Evolutionary conservation across 2,888 invertebrate species (phyloP).

Genomic region (Scaptomyza caliginosa): DNA sequence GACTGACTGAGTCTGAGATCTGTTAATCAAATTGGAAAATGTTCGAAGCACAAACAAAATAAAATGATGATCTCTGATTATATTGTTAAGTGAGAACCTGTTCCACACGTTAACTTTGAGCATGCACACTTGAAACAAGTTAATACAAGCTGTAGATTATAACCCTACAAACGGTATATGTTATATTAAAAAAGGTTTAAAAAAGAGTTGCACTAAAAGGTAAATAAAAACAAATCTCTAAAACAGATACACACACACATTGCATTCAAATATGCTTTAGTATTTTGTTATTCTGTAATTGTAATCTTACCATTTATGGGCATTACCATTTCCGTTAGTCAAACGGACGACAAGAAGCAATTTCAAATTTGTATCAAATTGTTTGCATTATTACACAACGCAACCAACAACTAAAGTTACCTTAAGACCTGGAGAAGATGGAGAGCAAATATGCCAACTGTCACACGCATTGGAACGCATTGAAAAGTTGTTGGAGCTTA

Average conservation of each 20-base stretch:
- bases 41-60: conserved; percentile 7
- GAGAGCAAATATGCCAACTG: conserved; percentile 4
- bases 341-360: conserved; percentile 31
- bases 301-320: conserved; percentile 1
- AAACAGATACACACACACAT: no score
- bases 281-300: neutral
- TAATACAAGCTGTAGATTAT: no score
- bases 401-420: neutral
- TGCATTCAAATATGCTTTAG: neutral
- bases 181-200: no score
- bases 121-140: neutral
- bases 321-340: conserved; percentile 49
- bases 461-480: conserved; percentile 1
- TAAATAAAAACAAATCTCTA: no score
- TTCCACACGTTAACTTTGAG: neutral
- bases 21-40: conserved; percentile 24
- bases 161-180: no score
- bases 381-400: conserved; percentile 46
- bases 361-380: conserved; percentile 64
- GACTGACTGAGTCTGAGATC: neutral
- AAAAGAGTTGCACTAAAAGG: no score
- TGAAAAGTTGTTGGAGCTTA: conserved; percentile 18
- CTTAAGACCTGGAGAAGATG: conserved; percentile 4
- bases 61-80: conserved; percentile 6
- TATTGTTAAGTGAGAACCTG: conserved; percentile 8